Percentiles rank a stretch among this genome's conserved stretches.
Evolutionary conservation across 2,888 invertebrate species (phyloP).

Genomic region (Zele albiditarsus): DNA sequence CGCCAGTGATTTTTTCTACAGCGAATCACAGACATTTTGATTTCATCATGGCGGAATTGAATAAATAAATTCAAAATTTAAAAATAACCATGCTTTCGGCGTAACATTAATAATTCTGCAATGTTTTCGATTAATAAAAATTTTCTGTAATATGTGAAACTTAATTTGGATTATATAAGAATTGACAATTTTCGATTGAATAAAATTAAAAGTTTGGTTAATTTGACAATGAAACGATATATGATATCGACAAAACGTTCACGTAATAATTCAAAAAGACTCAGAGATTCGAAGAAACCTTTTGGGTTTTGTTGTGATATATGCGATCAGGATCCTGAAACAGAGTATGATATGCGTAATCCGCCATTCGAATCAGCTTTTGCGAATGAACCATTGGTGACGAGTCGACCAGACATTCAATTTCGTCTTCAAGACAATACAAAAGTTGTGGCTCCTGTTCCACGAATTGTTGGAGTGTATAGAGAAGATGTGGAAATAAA

Average conservation of each 20-base stretch:
- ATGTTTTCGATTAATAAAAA: not conserved
- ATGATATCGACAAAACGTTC: not conserved
- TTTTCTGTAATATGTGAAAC: not conserved
- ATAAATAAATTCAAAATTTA: not conserved
- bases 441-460: constrained; percentile 31
- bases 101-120: not conserved
- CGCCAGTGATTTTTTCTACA: not conserved
- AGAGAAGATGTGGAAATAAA: constrained; percentile 42
- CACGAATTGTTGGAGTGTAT: constrained; percentile 7
- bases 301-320: constrained; percentile 64
- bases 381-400: constrained; percentile 43
- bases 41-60: not conserved
- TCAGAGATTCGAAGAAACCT: constrained; percentile 54
- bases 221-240: constrained; percentile 2
- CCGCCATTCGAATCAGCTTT: constrained; percentile 54
- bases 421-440: constrained; percentile 59
- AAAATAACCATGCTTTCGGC: not conserved
- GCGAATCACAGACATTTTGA: not conserved
- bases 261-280: constrained; percentile 17
- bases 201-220: not conserved
- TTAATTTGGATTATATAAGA: not conserved
- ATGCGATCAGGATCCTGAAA: constrained; percentile 53
- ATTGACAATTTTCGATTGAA: not conserved
- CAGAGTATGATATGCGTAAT: constrained; percentile 48
- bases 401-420: constrained; percentile 59